Percentiles rank a stretch among this genome's conserved stretches.
Evolutionary conservation across 2,888 invertebrate genomes (phyloP).

Genomic region (Amphiduros pacificus): DNA sequence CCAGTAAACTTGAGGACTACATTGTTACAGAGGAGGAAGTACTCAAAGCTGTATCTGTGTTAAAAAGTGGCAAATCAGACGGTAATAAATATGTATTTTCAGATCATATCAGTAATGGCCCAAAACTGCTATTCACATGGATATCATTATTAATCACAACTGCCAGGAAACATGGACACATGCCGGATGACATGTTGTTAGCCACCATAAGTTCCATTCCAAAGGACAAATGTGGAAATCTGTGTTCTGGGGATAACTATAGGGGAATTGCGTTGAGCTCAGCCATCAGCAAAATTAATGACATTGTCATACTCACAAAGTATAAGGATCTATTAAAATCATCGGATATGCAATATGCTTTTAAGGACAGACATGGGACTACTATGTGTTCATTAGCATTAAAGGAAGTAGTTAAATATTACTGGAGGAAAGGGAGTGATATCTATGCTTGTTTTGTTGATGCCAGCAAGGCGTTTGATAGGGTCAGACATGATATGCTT

Average conservation of each 20-base stretch:
- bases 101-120: background rate
- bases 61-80: background rate
- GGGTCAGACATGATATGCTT: background rate
- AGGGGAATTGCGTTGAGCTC: background rate
- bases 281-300: background rate
- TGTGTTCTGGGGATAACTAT: background rate
- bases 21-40: background rate
- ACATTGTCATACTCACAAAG: slow-evolving; percentile 1
- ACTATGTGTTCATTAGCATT: background rate
- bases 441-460: background rate
- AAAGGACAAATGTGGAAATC: background rate
- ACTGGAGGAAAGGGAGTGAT: background rate
- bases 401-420: background rate
- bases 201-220: background rate
- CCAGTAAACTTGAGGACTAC: background rate
- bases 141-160: background rate
- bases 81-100: background rate
- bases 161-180: background rate
- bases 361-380: background rate
- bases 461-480: slow-evolving; percentile 10
- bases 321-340: background rate
- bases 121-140: background rate
- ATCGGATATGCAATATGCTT: slow-evolving; percentile 2
- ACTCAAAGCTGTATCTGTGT: background rate
- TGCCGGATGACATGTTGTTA: background rate